Evolutionary conservation across 2,797 vertebrate species (phyloP), one percentile per base, ranked within the genome.

Genomic region (Crenuchus spilurus): DNA sequence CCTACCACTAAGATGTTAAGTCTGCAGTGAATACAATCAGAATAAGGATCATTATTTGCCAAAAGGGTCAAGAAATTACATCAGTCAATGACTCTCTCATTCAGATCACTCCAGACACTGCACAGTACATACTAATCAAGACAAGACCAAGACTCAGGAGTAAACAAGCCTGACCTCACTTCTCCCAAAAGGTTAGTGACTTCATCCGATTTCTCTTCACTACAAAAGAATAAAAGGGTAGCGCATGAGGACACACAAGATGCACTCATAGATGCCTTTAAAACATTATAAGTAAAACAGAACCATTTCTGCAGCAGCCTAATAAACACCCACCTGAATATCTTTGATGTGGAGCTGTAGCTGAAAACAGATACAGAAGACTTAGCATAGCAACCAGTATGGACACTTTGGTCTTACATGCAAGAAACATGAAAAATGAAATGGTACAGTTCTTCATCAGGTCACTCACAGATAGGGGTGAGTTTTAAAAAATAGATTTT

Each of bases 141-240:
- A 66, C 52, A 71, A 39, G n/a, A 10, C 1, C 1, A 49, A 46
- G 2, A 22, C 6, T 52, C 24, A 64, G 39, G 13, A 57, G 16
- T 4, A 63, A 33, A 3, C 11, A 78, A 52, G 0, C 76, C 73
- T 91, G 92, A 99, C 97, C 96, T 96, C 80, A 96, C 94, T 74
- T 99, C 97, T 80, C 97, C 98, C 76, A 99, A 87, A 33, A 99
- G 96, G 84, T 98, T 99, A 88, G 97, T 94, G 77, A 98, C 97
- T 88, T 99, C 97, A 83, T 99, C 97, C n/a, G 97, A 98, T 78
- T 98, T 99, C 87, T 99, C 98, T 87, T 99, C 97, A 89, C 98
- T 99, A 89, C 70, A 87, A 92, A 18, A 86, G 11, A 84, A 0
- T 78, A 4, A n/a, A n/a, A n/a, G n/a, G n/a, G n/a, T n/a, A n/a